Conservation (phyloP, 30 jellyfish, hydroid and myxozoan genomes). For the Sanderia malayensis region DNA sequence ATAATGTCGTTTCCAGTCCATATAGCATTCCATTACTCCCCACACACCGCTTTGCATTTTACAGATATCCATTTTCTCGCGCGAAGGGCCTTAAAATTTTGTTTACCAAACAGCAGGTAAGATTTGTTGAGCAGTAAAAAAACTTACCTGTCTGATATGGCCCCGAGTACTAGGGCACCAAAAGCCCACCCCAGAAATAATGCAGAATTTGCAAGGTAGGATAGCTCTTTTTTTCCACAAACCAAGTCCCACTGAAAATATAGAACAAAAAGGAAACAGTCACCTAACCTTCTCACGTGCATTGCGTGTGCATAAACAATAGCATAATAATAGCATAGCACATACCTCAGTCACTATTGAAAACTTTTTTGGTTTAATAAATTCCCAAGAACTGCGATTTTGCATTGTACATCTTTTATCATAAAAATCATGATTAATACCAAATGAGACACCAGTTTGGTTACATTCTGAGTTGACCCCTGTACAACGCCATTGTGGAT, state of each 20-base stretch:
- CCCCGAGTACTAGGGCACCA: constrained; percentile 62
- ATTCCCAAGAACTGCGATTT: constrained; percentile 77
- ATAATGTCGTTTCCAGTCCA: too few relatives aligned
- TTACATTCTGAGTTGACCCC: constrained; percentile 54
- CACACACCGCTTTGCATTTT: too few relatives aligned
- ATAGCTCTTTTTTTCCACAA: constrained; percentile 52
- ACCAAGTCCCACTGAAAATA: constrained; percentile 64
- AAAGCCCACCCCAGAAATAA: constrained; percentile 70
- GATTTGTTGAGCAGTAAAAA: too few relatives aligned
- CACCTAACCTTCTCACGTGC: too few relatives aligned
- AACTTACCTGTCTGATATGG: constrained; percentile 63
- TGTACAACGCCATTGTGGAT: constrained; percentile 78
- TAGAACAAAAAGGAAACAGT: not conserved
- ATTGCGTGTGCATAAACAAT: too few relatives aligned
- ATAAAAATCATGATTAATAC: constrained; percentile 23
- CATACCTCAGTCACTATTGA: constrained; percentile 89
- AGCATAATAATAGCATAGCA: too few relatives aligned
- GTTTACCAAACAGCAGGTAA: too few relatives aligned
- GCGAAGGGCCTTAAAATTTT: too few relatives aligned
- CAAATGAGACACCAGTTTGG: constrained; percentile 38
- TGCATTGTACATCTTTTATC: constrained; percentile 50
- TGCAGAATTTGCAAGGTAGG: constrained; percentile 67
- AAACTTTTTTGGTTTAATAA: constrained; percentile 54
- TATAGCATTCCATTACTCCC: too few relatives aligned
- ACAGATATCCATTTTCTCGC: too few relatives aligned